A percentile compares a stretch with the other conserved stretches of the same genome.
Evolutionary conservation across 92 coral and sea anemone species (phyloP).

Genomic region (Phenganax subtilis): DNA sequence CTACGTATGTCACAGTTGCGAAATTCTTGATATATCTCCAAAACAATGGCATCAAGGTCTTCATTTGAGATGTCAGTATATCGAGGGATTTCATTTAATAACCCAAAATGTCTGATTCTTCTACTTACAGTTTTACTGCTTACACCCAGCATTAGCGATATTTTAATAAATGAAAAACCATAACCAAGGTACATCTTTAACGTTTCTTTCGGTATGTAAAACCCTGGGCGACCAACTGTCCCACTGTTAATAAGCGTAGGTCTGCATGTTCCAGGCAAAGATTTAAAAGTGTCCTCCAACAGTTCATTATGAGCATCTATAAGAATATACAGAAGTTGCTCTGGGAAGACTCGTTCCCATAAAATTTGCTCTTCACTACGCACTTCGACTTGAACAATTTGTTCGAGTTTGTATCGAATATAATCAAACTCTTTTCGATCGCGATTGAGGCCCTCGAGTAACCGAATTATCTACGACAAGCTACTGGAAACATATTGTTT

Average conservation of each 20-base stretch:
- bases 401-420: background rate
- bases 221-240: conserved; percentile 36
- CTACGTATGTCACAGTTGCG: conserved; percentile 55
- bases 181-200: conserved; percentile 38
- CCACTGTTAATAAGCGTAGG: background rate
- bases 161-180: conserved; percentile 38
- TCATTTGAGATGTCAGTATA: conserved; percentile 35
- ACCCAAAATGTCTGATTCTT: conserved; percentile 36
- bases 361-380: conserved; percentile 40
- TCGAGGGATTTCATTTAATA: conserved; percentile 8
- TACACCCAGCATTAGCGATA: conserved; percentile 35
- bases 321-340: conserved; percentile 35
- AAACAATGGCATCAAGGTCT: conserved; percentile 34
- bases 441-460: background rate
- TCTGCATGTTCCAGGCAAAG: conserved; percentile 2
- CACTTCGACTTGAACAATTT: conserved; percentile 20
- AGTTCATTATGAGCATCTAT: conserved; percentile 26
- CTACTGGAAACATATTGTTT: background rate
- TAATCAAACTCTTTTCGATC: background rate
- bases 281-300: conserved; percentile 12
- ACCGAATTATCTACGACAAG: background rate
- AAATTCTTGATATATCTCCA: conserved; percentile 10
- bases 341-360: conserved; percentile 32
- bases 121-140: conserved; percentile 39
- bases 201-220: conserved; percentile 44